A percentile compares a stretch with the other conserved stretches of the same genome.
These are phyloP conservation scores for Copsychus sechellarum DNA, from an alignment of 2,113 vertebrate genomes.

Conservation along the genomic window DNA sequence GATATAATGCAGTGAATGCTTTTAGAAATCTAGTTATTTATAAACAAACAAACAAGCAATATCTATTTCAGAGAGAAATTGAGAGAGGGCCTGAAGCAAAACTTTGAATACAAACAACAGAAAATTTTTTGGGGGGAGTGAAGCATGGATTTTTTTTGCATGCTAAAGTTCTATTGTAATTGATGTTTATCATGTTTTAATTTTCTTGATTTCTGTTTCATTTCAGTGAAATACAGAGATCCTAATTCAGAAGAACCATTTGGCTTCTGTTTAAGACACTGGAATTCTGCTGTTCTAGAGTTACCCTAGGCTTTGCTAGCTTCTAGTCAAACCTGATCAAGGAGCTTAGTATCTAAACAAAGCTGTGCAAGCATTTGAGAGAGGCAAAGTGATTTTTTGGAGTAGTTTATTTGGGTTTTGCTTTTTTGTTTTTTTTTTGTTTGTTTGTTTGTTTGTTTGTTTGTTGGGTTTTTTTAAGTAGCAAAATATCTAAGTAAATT, in stretches of 20 bases:
- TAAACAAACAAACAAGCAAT: not conserved
- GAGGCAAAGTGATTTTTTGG: not conserved
- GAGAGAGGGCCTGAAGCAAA: not conserved
- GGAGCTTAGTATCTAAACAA: not conserved
- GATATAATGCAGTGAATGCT: not conserved
- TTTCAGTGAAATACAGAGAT: conserved; percentile 7
- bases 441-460: not conserved
- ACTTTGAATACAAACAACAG: not conserved
- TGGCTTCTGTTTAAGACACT: not conserved
- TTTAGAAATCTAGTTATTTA: not conserved
- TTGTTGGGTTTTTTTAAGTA: too few species aligned
- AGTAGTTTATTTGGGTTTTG: not conserved
- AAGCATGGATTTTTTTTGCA: not conserved
- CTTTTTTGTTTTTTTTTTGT: not conserved
- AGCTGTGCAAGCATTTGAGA: not conserved
- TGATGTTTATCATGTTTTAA: not conserved
- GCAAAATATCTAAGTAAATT: not conserved
- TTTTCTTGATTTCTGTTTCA: not conserved
- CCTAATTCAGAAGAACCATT: not conserved
- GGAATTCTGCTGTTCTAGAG: not conserved
- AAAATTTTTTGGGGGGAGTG: not conserved
- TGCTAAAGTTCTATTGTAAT: not conserved
- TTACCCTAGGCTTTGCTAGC: not conserved
- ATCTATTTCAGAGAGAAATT: not conserved
- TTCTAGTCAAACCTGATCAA: not conserved